Evolutionary conservation across 2,797 vertebrate genomes (phyloP).

Genomic region (Eulemur mongoz): DNA sequence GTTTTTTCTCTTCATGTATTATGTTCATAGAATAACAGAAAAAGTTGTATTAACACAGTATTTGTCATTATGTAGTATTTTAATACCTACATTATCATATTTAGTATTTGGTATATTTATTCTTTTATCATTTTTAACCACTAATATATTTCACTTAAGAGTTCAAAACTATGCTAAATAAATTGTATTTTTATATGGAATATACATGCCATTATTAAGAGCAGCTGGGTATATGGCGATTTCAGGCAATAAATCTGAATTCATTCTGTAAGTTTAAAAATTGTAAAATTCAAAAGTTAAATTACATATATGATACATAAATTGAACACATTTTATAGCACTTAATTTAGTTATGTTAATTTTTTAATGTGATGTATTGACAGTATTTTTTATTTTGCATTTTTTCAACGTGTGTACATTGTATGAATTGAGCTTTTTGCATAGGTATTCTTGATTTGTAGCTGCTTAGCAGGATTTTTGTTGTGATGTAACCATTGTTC

Average conservation of each 20-base stretch:
- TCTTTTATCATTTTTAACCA: conserved; percentile 35
- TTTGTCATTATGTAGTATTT: conserved; percentile 36
- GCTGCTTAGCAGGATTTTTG: conserved; percentile 66
- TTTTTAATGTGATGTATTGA: conserved; percentile 55
- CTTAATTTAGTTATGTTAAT: conserved; percentile 27
- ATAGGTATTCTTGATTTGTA: conserved; percentile 66
- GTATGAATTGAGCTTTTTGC: conserved; percentile 47
- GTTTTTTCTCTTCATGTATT: conserved; percentile 4
- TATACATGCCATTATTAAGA: conserved; percentile 35
- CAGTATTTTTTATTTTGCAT: conserved; percentile 58
- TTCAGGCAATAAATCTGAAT: conserved; percentile 53
- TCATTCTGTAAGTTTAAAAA: conserved; percentile 41
- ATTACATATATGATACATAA: conserved; percentile 3
- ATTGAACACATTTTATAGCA: neutral
- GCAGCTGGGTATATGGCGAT: neutral
- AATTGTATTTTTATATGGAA: neutral
- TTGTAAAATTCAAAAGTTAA: conserved; percentile 33
- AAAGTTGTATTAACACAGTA: neutral
- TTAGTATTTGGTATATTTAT: conserved; percentile 44
- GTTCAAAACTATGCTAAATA: conserved; percentile 62
- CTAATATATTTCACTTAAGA: conserved; percentile 43
- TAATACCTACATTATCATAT: conserved; percentile 1
- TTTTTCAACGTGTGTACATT: conserved; percentile 53
- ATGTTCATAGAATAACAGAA: conserved; percentile 4
- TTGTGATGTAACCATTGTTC: conserved; percentile 66